Evolutionary conservation across 2,113 vertebrate genomes (phyloP).

Genomic region (Dromas ardeola): DNA sequence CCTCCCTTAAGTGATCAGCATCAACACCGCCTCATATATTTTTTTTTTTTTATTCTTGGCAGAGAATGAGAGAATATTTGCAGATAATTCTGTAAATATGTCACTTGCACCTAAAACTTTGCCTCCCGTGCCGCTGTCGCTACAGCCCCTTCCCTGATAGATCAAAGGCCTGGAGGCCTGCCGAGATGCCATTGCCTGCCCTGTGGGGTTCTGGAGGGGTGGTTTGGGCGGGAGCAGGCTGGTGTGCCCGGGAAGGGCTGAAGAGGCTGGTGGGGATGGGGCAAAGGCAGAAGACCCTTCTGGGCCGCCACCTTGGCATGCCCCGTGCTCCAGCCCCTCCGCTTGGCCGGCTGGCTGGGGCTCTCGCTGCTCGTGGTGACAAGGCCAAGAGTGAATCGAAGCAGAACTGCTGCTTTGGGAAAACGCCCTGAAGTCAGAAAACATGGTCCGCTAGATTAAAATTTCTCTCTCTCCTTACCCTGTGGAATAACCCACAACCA

Average conservation of each 20-base stretch:
- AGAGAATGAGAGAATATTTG: not conserved
- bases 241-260: not conserved
- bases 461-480: not conserved
- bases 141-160: not conserved
- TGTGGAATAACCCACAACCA: not conserved
- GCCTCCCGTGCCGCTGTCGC: not conserved
- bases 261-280: not conserved
- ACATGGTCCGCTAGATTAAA: not conserved
- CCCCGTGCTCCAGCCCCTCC: not conserved
- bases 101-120: not conserved
- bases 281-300: not conserved
- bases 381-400: not conserved
- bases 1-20: not conserved
- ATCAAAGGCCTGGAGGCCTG: not conserved
- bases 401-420: not conserved
- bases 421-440: not conserved
- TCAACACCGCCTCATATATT: not conserved
- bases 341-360: not conserved
- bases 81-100: not conserved
- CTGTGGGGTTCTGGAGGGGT: not conserved
- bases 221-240: not conserved
- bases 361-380: not conserved
- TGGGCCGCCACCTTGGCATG: not conserved
- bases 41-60: not conserved
- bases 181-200: not conserved